Evolutionary conservation across 1,140 invertebrate genomes (phyloP), one percentile per base, ranked within the genome.

Genomic region (Camponotus pennsylvanicus): DNA sequence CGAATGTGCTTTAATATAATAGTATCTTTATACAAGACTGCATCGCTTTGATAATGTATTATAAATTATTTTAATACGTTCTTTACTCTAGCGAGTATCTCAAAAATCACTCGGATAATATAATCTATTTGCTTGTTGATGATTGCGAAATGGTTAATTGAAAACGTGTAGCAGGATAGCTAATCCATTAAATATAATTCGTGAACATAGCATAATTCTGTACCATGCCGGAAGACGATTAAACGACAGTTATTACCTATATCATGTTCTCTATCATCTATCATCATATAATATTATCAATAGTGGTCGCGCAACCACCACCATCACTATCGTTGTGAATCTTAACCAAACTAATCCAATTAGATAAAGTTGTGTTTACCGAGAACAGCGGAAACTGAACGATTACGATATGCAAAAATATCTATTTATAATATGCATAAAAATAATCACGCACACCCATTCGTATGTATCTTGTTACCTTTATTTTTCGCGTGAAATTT

Each of bases 101-200:
- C 4, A 7, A 37, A 66, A 52, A 49, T 69, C 4, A 21, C 45
- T 69, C 37, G 18, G 55, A 75, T 69, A 57, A 45, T 75, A 63
- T 83, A 70, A 37, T n/a, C 49, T 52, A 40, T 61, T 63, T 49
- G 67, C 40, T 57, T 37, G 21, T n/a, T 9, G 78, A 45, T 45
- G 42, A 71, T 40, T 55, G 55, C 37, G 27, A 82, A 52, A 79
- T 13, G 18, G 4, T 61, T 82, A 85, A 85, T 85, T 64, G 82
- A 85, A 85, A 85, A 85, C 59, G 34, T 64, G 73, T 78, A 85
- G 69, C 67, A 7, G 55, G 40, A 45, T 55, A 27, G 77, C 64
- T 55, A 70, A 55, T 83, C 79, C 69, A 83, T 83, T 75, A 83
- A 73, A n/a, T 59, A 27, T 75, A 63, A 83, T 83, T 83, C 79